These are phyloP conservation scores for Puma concolor DNA, from an alignment of 2,113 vertebrate species.

Conservation along the genomic window DNA sequence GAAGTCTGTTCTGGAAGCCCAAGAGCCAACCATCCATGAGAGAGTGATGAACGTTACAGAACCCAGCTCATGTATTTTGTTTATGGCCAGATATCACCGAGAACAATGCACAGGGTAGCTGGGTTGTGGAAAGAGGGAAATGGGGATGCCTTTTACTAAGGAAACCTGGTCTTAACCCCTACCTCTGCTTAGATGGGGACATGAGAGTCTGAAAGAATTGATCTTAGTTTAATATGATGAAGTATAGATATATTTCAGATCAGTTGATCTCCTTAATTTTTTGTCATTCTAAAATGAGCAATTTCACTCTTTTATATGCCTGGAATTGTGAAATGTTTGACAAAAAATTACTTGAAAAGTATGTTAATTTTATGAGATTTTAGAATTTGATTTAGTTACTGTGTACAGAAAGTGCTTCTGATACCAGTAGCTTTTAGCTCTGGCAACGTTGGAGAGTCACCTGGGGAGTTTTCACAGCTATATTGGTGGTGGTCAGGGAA, in stretches of 20 bases:
- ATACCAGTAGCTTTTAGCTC: neutral
- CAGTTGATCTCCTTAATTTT: neutral
- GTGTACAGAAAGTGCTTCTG: neutral
- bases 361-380: conserved; percentile 2
- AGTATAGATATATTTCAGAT: neutral
- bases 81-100: neutral
- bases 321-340: neutral
- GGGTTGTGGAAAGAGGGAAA: neutral
- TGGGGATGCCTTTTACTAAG: neutral
- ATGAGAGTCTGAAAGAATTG: neutral
- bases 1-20: neutral
- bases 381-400: neutral
- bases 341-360: neutral
- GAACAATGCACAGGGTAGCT: neutral
- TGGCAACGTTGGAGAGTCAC: neutral
- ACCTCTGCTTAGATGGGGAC: neutral
- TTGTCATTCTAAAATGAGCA: neutral
- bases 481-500: neutral
- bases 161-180: neutral
- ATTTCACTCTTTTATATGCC: neutral
- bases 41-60: neutral
- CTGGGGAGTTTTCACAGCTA: neutral
- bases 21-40: neutral
- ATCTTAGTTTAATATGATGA: neutral
- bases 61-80: neutral